Evolutionary conservation across 2,888 invertebrate genomes (phyloP).

Genomic region (Polyploca ridens): DNA sequence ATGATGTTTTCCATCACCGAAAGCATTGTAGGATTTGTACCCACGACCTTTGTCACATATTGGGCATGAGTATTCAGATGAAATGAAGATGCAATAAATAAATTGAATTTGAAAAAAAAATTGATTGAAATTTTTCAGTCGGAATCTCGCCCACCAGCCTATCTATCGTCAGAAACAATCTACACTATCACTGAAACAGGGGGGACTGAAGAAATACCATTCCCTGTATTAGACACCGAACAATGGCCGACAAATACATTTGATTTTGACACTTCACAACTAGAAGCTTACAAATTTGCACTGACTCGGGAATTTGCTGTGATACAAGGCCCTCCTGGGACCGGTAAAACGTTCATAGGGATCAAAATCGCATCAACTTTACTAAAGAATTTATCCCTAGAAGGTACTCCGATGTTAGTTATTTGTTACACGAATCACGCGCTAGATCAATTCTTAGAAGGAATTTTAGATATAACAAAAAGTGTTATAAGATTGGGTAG

Average conservation of each 20-base stretch:
- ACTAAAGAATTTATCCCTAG: slow-evolving; percentile 84
- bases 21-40: too few relatives aligned
- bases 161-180: slow-evolving; percentile 64
- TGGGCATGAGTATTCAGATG: too few relatives aligned
- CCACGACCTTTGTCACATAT: too few relatives aligned
- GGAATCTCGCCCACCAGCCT: slow-evolving; percentile 61
- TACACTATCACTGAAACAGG: slow-evolving; percentile 50
- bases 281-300: slow-evolving; percentile 87
- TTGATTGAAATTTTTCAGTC: slow-evolving; percentile 64
- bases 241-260: slow-evolving; percentile 79
- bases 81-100: too few relatives aligned
- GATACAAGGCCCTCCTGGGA: slow-evolving; percentile 95
- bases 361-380: slow-evolving; percentile 89
- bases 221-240: slow-evolving; percentile 59
- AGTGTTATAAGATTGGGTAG: slow-evolving; percentile 88
- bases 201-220: slow-evolving; percentile 54
- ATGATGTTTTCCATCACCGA: too few relatives aligned
- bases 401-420: slow-evolving; percentile 88
- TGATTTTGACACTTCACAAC: slow-evolving; percentile 87
- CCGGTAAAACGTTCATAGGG: slow-evolving; percentile 93
- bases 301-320: slow-evolving; percentile 89
- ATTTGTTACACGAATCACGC: slow-evolving; percentile 95
- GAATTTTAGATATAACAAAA: slow-evolving; percentile 83
- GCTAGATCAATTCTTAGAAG: slow-evolving; percentile 93
- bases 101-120: too few relatives aligned